Base-by-base conservation (phyloP, 2,888 invertebrate species). In the Sphaerophoria taeniata region DNA sequence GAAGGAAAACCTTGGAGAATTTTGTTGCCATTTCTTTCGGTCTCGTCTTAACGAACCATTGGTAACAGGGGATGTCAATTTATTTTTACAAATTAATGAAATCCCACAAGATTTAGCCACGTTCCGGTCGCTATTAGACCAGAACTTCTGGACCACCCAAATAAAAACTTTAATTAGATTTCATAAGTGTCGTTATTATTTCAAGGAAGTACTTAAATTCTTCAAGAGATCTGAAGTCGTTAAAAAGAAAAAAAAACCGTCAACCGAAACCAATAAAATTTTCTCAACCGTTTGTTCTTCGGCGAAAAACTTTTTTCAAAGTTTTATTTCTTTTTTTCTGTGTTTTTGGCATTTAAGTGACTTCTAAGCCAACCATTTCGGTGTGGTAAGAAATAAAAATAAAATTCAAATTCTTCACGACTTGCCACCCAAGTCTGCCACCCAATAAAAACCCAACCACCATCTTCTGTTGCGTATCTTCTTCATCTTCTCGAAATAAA, bases 361-460 rank as follows among this genome's bases (percentile, higher is more conserved):
- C 33, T 12, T 51, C 5, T 9, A 9, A 7, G 12, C 60, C 3
- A 43, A 43, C 36, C 33, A 43, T 34, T 55, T 34, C 45, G n/a
- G 39, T 24, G 24, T 24, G 24, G 24, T 24, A 24, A 24, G 24
- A 24, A 24, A 24, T 24, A 24, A 24, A 24, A 24, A 24, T 24
- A 24, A 24, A 24, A 24, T 24, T 24, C 24, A 84, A 70, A 74
- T 65, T 65, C 58, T 61, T 39, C 33, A 51, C 58, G 73, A 81
- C 81, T 70, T 81, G 60, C 85, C 85, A 85, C 85, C 81, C 81
- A 81, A 72, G 67, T 81, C 69, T 77, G 45, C 85, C 85, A 77
- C 85, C 72, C 70, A 81, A 77, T 81, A 85, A 85, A 79, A 63
- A 85, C 81, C 74, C 47, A 76, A 33, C 56, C 49, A 39, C 74